Conservation (phyloP, 2,888 invertebrate genomes). For the Acanthosoma haemorrhoidale region DNA sequence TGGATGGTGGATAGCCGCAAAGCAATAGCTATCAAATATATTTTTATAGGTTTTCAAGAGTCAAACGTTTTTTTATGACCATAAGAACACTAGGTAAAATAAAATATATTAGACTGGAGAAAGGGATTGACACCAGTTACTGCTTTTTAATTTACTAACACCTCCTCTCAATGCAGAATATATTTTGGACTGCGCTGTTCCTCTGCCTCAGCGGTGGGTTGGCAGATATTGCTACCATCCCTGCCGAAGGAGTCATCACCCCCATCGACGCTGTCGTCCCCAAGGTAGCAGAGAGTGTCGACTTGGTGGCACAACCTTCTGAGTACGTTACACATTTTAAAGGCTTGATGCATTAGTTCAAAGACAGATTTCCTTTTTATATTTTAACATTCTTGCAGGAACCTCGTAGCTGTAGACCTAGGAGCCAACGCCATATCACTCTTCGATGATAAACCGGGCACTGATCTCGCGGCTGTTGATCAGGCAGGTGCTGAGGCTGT, state of each 20-base stretch:
- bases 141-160: no score
- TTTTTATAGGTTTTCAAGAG: no score
- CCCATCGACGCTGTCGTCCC: neutral
- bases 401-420: neutral
- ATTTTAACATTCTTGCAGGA: neutral
- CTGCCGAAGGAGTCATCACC: neutral
- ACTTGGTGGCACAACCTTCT: constrained; percentile 7
- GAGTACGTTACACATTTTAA: no score
- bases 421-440: neutral
- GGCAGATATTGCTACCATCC: neutral
- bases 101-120: no score
- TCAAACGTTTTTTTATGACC: no score
- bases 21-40: no score
- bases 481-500: constrained; percentile 20
- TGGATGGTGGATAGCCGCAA: no score
- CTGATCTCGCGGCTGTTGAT: neutral
- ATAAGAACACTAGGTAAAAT: no score
- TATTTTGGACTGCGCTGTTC: constrained; percentile 16
- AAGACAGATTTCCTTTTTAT: neutral
- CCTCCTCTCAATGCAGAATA: neutral
- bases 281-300: neutral
- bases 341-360: no score
- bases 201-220: constrained; percentile 8
- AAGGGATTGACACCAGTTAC: no score
- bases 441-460: neutral